Evolutionary conservation across 1,140 invertebrate genomes (phyloP).

Genomic region (Lethrus apterus): DNA sequence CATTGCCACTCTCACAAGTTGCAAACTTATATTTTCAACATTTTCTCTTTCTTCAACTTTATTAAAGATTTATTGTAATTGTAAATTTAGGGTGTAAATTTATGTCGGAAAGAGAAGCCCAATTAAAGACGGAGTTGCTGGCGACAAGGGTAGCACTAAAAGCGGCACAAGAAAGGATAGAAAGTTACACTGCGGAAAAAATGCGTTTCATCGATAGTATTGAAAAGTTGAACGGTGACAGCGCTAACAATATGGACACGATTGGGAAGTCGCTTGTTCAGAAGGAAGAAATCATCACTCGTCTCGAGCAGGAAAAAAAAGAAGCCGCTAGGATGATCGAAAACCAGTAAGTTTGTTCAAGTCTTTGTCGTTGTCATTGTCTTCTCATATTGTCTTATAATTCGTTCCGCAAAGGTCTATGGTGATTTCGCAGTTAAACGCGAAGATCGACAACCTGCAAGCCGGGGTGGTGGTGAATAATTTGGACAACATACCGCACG

Average conservation of each 20-base stretch:
- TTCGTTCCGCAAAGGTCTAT: conserved; percentile 17
- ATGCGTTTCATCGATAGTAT: conserved; percentile 24
- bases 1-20: not conserved
- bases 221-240: conserved; percentile 18
- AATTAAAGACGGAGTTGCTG: conserved; percentile 24
- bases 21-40: not conserved
- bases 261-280: conserved; percentile 17
- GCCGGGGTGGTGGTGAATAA: conserved; percentile 23
- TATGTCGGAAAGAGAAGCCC: conserved; percentile 20
- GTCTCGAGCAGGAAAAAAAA: conserved; percentile 16
- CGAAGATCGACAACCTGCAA: conserved; percentile 27
- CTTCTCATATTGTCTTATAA: conserved; percentile 20
- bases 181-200: conserved; percentile 21
- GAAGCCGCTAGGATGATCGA: conserved; percentile 18
- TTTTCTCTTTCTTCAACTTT: too few species aligned
- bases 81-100: too few species aligned
- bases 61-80: too few species aligned
- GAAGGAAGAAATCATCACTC: conserved; percentile 20
- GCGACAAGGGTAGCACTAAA: conserved; percentile 26
- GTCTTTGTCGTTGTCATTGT: not conserved
- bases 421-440: conserved; percentile 26
- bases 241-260: conserved; percentile 11
- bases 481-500: conserved; percentile 23
- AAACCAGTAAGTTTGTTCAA: conserved; percentile 20
- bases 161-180: conserved; percentile 31